Conservation (phyloP, 2,113 vertebrate species). For the Ophiodon elongatus region DNA sequence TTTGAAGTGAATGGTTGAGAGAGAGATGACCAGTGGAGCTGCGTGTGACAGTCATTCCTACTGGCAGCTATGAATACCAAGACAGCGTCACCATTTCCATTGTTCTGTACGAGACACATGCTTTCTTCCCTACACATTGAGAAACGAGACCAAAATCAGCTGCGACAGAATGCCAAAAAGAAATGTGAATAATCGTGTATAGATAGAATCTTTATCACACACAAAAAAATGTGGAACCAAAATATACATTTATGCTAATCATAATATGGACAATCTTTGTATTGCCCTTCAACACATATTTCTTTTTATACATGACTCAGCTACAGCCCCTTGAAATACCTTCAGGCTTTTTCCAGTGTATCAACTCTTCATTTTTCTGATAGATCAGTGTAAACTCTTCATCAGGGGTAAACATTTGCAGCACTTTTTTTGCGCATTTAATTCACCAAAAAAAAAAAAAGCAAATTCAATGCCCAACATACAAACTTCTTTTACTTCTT, state of each 20-base stretch:
- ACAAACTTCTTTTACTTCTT: constrained; percentile 26
- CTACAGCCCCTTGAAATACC: constrained; percentile 46
- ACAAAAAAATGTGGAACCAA: constrained; percentile 61
- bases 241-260: constrained; percentile 62
- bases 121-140: constrained; percentile 52
- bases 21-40: constrained; percentile 76
- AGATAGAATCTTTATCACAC: constrained; percentile 57
- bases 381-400: constrained; percentile 72
- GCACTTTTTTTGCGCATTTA: constrained; percentile 44
- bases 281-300: constrained; percentile 27
- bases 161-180: constrained; percentile 8
- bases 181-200: constrained; percentile 30
- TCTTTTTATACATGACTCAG: constrained; percentile 3
- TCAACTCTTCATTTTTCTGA: constrained; percentile 36
- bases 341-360: constrained; percentile 70
- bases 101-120: constrained; percentile 73
- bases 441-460: constrained; percentile 8
- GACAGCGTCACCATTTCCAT: constrained; percentile 55
- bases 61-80: constrained; percentile 70
- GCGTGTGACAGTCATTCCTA: constrained; percentile 55
- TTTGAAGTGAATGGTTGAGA: constrained; percentile 56
- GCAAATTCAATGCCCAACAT: constrained; percentile 56
- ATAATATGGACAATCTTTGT: constrained; percentile 47
- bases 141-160: constrained; percentile 44
- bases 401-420: constrained; percentile 66